Base-by-base conservation (phyloP, 2,113 vertebrate species). In the Psilopsiagon aymara region DNA sequence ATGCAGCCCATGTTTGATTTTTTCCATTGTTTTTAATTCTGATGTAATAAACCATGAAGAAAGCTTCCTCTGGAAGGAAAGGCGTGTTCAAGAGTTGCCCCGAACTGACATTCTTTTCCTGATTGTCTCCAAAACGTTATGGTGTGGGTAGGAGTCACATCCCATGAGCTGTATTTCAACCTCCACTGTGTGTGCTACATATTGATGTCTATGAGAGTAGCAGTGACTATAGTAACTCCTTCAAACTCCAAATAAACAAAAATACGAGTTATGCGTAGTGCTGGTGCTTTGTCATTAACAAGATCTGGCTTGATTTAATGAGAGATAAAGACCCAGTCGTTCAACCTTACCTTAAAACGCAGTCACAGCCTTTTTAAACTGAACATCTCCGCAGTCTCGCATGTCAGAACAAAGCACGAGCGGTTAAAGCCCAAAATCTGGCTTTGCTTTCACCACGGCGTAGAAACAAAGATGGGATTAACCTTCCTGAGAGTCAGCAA, bases 361-460 rank as follows among this genome's bases (percentile, higher is more conserved):
- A 85, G 31, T 52, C 63, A 76, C 9, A 82, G 33, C 13, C 83
- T 77, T 74, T 88, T 66, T 2, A 82, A 86, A 21, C 14, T 2
- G 63, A 94, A 31, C 17, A 28, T 52, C 62, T 69, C 82, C 49
- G 55, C 33, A 29, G 19, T 21, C 68, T n/a, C 2, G 0, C 10
- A 2, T 5, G 33, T 68, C 2, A 0, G 66, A 74, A 82, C 46
- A 63, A 90, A 80, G 39, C 0, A 0, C 0, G 0, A 10, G 17
- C 5, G 78, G 47, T 47, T 66, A 43, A 76, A 88, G 43, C 68
- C 44, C 43, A 5, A 83, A 71, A 69, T 73, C 41, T 69, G 41
- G 55, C 41, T 78, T 70, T 79, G 46, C 71, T 67, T 63, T 79
- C 19, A 19, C 24, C 39, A 9, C 7, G 13, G 20, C 75, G 51